Percentiles rank a stretch among this genome's conserved stretches.
phyloP scores from a whole-genome alignment of 2,113 vertebrate genomes.

The Promerops cafer region DNA sequence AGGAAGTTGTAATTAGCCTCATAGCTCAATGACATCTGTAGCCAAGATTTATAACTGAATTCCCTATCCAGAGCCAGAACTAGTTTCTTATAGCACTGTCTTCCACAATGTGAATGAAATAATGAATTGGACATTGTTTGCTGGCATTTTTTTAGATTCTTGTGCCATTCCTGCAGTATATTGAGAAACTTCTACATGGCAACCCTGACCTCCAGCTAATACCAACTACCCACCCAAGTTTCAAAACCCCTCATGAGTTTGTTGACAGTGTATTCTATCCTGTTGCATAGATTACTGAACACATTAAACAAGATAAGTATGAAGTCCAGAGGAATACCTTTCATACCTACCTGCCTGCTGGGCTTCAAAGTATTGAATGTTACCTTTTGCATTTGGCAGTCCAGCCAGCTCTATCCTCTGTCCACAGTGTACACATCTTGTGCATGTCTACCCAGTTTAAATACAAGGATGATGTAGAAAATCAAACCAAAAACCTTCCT shows the following conservation, averaged over 20 bases:
- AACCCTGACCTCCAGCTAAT: background rate
- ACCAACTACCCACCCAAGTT: background rate
- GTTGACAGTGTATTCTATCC: background rate
- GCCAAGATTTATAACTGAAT: background rate
- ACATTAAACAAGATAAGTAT: background rate
- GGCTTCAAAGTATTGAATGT: background rate
- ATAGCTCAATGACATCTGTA: background rate
- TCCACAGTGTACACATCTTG: background rate
- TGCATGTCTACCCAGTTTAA: background rate
- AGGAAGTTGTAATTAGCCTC: background rate
- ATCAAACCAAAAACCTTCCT: background rate
- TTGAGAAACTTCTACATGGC: background rate
- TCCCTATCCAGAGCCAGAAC: background rate
- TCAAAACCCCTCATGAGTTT: background rate
- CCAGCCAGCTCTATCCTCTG: background rate
- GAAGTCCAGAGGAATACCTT: background rate
- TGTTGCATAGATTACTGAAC: background rate
- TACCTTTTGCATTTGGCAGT: background rate
- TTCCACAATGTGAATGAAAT: background rate
- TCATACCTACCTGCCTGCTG: background rate
- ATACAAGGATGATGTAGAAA: background rate
- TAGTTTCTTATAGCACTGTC: background rate
- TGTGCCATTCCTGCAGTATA: background rate
- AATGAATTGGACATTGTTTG: background rate
- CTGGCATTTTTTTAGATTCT: background rate